Percentiles rank a stretch among this genome's conserved stretches.
phyloP scores from a whole-genome alignment of 2,113 vertebrate species.

The Gymnobelideus leadbeateri region DNA sequence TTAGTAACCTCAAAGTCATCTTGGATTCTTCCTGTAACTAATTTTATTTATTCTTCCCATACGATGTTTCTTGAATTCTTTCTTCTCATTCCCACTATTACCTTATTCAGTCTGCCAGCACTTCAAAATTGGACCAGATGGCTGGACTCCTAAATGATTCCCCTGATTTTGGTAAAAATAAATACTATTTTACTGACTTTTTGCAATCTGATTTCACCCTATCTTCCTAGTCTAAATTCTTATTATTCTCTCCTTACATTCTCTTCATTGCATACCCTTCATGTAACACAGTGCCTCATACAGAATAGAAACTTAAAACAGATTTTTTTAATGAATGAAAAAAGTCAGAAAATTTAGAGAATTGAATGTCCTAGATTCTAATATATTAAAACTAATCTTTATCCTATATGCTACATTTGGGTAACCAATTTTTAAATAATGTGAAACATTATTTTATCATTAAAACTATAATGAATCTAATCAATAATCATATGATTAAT shows the following conservation, averaged over 20 bases:
- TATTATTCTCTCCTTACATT: neutral
- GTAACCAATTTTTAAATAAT: neutral
- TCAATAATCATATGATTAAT: neutral
- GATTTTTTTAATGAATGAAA: neutral
- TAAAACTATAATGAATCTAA: neutral
- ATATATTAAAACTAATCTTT: neutral
- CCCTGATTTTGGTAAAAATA: neutral
- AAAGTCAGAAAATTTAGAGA: neutral
- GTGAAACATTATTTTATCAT: neutral
- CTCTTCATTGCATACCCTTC: neutral
- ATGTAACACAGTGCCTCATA: neutral
- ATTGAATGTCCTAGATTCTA: neutral
- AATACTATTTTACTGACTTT: neutral
- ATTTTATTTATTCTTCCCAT: neutral
- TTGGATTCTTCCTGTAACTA: neutral
- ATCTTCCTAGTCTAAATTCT: neutral
- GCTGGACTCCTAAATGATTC: neutral
- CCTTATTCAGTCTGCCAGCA: neutral
- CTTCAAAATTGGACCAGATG: neutral
- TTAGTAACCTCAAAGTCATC: neutral
- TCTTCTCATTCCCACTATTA: neutral
- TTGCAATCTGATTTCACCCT: neutral
- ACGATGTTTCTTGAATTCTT: neutral
- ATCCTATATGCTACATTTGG: neutral
- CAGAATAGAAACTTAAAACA: neutral